Base-by-base conservation (phyloP, 2,797 vertebrate species). In the Esox lucius region DNA sequence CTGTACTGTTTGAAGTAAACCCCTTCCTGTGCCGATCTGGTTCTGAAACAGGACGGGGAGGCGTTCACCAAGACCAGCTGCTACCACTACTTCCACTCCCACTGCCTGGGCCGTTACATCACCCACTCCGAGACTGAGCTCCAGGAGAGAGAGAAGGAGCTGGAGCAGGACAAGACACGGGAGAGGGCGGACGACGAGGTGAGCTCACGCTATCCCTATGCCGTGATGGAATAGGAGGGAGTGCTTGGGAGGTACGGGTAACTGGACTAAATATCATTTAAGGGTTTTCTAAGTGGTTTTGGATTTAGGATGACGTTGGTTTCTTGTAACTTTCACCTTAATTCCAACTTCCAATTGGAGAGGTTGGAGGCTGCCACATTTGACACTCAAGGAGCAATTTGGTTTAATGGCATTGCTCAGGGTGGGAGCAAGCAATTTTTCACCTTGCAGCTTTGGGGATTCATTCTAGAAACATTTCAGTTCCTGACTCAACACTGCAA, bases 11-110 rank as follows among this genome's bases (percentile, higher is more conserved):
- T 61, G 22, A 61, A 11, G n/a, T 24, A 13, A 59, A 59, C 56
- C 56, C 12, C 33, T 67, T 46, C 42, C 19, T n/a, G 1, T 28
- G 17, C 49, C 11, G 22, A 5, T 35, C 28, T 28, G 35, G 0
- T 28, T 0, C n/a, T 35, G n/a, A 68, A 16, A 53, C 84, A 94
- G 93, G 93, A 97, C 61, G 95, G 93, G 4, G 97, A 99, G 80
- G 92, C 90, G 2, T 96, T 98, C 86, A 97, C 95, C 9, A 98
- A 98, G 89, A 98, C 97, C 0, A 90, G 90, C 78, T 98, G 97
- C 88, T 98, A 98, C 83, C 97, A 98, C 90, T 96, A 98, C 80
- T 98, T 98, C 87, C 97, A 98, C 84, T 97, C 97, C 3, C 95
- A 96, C 90, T 98, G 97, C 85, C 93, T 98, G 77, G 97, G 96